Base-by-base conservation (phyloP, 2,113 vertebrate species). In the Empidonax traillii region DNA sequence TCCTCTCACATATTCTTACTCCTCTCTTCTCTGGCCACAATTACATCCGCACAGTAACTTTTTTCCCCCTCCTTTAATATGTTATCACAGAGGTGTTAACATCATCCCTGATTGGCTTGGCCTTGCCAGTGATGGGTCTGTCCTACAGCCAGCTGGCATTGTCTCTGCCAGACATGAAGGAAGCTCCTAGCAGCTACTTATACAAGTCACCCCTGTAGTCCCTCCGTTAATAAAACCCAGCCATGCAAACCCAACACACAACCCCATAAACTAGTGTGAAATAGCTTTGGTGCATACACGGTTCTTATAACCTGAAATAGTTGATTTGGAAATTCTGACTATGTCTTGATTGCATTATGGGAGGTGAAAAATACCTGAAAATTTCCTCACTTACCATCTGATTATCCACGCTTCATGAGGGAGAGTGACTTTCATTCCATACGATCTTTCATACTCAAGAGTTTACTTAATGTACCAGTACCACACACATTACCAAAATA, bases 401-500 rank as follows among this genome's bases (percentile, higher is more conserved):
- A 91, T 94, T 78, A 80, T 52, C 84, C 56, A 90, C 39, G 14
- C 30, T 81, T 41, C 0, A 0, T 37, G 30, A 3, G 4, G 35
- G 52, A 61, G n/a, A 62, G 24, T 56, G 46, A 59, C 72, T 92
- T 77, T 80, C 24, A 83, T 33, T 83, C 43, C 79, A 78, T 82
- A 85, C 5, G 0, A 56, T 93, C 56, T 3, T 17, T 69, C 75
- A 85, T 85, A 89, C 43, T 71, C 46, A 89, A 71, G 47, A 84
- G 55, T 79, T 85, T 83, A 80, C 30, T 67, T 91, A 92, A 94
- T 61, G 74, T 95, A 74, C 74, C 71, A 51, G 22, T 85, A 56
- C 23, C 44, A 85, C 8, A 66, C 51, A 49, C 44, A 93, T 96
- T 90, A 96, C 41, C 83, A 95, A 92, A 90, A 80, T 75, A 95